These are phyloP conservation scores for Silurus aristotelis DNA, from an alignment of 2,797 vertebrate species.

Conservation along the genomic window DNA sequence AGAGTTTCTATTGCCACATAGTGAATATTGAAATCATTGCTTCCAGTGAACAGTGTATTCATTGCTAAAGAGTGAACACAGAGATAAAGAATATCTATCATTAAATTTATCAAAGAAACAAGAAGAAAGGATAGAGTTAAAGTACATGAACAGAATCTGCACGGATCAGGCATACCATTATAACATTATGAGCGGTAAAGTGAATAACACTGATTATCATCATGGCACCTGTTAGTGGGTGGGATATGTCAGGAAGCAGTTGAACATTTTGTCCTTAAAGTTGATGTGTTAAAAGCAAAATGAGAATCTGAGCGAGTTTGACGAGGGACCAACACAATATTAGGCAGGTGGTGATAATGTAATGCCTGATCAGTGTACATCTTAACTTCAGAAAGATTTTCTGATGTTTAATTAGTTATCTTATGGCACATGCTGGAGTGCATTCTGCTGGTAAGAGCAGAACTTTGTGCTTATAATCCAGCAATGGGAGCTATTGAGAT, in stretches of 20 bases:
- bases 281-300: no score
- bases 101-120: background rate
- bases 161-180: no score
- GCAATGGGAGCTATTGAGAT: background rate
- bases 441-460: background rate
- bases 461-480: background rate
- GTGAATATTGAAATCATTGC: background rate
- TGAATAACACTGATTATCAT: no score
- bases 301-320: no score
- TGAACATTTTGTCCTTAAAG: no score
- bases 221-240: no score
- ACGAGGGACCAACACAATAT: no score
- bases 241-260: no score
- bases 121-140: background rate
- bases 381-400: background rate
- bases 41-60: background rate
- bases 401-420: background rate
- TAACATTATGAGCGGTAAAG: no score
- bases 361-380: background rate
- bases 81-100: background rate
- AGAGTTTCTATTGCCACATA: background rate
- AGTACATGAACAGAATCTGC: background rate
- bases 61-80: background rate
- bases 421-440: background rate
- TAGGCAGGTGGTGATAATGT: no score